Percentiles rank a stretch among this genome's conserved stretches.
Evolutionary conservation across 2,888 invertebrate species (phyloP).

Genomic region (Aleiodes alternator): DNA sequence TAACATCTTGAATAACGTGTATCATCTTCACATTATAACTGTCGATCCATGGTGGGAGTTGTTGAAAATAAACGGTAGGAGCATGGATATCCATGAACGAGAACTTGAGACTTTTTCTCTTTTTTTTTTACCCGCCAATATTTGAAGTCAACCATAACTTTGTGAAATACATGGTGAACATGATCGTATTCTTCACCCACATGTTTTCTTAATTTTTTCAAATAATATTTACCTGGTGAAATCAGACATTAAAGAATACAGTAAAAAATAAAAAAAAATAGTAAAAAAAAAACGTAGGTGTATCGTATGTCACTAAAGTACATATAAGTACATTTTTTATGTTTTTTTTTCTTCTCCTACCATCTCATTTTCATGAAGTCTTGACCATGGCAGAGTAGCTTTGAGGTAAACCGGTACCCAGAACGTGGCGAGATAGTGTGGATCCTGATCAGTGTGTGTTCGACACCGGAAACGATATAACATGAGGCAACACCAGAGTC

Average conservation of each 20-base stretch:
- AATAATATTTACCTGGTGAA: constrained; percentile 26
- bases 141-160: constrained; percentile 29
- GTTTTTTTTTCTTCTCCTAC: constrained; percentile 4
- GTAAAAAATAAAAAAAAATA: neutral
- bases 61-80: constrained; percentile 38
- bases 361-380: constrained; percentile 15
- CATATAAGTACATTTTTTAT: constrained; percentile 16
- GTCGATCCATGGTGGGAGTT: constrained; percentile 4
- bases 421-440: constrained; percentile 27
- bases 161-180: constrained; percentile 24
- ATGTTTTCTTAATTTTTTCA: constrained; percentile 29
- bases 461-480: constrained; percentile 46
- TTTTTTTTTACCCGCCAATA: constrained; percentile 8
- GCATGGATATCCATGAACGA: constrained; percentile 14
- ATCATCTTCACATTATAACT: constrained; percentile 31
- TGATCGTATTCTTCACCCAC: constrained; percentile 35
- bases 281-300: constrained; percentile 13
- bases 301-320: constrained; percentile 35
- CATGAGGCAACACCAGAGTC: constrained; percentile 44
- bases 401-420: constrained; percentile 39
- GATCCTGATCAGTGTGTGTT: constrained; percentile 38
- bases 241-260: constrained; percentile 27
- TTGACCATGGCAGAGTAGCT: constrained; percentile 17
- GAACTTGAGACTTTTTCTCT: constrained; percentile 20
- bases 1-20: constrained; percentile 43